Conservation (phyloP, 1,140 invertebrate genomes). For the Chlorops oryzae region DNA sequence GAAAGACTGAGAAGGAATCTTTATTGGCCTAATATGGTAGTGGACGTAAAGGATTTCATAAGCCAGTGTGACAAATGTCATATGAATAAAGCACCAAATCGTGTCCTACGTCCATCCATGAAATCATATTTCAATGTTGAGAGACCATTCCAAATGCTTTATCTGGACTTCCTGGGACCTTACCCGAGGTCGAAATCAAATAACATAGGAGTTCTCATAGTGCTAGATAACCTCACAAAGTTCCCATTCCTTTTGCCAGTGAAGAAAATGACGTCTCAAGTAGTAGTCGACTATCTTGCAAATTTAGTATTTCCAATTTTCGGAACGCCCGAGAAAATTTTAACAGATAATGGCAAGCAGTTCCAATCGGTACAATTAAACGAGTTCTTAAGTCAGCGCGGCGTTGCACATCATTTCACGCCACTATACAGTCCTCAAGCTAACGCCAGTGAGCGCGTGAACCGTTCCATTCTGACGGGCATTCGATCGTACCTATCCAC, state of each 20-base stretch:
- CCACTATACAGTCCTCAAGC: constrained; percentile 15
- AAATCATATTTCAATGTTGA: not conserved
- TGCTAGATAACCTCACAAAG: constrained; percentile 15
- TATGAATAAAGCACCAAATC: not conserved
- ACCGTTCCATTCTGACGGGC: not conserved
- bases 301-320: constrained; percentile 15
- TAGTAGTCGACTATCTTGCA: constrained; percentile 8
- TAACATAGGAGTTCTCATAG: constrained; percentile 14
- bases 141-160: constrained; percentile 18
- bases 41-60: not conserved
- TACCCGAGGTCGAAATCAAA: constrained; percentile 12
- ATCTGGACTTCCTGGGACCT: constrained; percentile 15
- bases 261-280: constrained; percentile 12
- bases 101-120: constrained; percentile 6
- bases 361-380: constrained; percentile 12
- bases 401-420: constrained; percentile 6
- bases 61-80: constrained; percentile 9
- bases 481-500: not conserved
- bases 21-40: constrained; percentile 12
- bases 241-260: constrained; percentile 17
- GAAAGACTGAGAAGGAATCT: not conserved
- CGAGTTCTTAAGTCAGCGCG: constrained; percentile 4
- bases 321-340: constrained; percentile 12
- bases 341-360: constrained; percentile 16
- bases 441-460: constrained; percentile 12